Evolutionary conservation across 2,113 vertebrate genomes (phyloP), one percentile per base, ranked within the genome.

Genomic region (Xyrauchen texanus): DNA sequence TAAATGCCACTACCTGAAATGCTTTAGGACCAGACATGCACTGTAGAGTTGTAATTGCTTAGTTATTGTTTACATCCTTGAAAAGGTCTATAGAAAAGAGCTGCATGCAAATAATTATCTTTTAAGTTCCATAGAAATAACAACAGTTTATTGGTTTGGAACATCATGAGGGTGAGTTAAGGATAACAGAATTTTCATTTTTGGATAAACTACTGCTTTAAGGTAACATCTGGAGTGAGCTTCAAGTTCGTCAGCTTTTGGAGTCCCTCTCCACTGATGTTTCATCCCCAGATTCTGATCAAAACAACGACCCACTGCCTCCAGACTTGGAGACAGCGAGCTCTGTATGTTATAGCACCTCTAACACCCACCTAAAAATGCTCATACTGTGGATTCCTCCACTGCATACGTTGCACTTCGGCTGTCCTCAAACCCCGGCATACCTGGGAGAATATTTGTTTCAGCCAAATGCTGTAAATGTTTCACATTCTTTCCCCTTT

Each of bases 401-500:
- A 67, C 44, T 57, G 71, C 52, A 77, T 68, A 84, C 71, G 66
- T 68, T 79, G 70, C 51, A 21, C 68, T 79, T 72, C 79, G 68
- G 78, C 61, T 51, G 60, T 66, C 60, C 82, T 65, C 76, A 74
- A 80, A 70, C 74, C 78, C 81, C 82, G 12, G 85, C 80, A 86
- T 87, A 86, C 82, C 83, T 86, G 84, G 60, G 70, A 74, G 77
- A 83, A 81, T 85, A 82, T 84, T 77, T 73, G 81, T 75, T 80
- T 80, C 52, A 45, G 78, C 73, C 76, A 68, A 65, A 84, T 78
- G 65, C 74, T 71, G 73, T 57, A 65, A 78, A 88, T 88, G 77
- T 81, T 83, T 86, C 45, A 81, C 85, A 87, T 87, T 86, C 81
- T 82, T 85, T 84, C 79, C 82, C 55, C 61, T 82, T 83, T 34